Evolutionary conservation across 2,113 vertebrate species (phyloP).

Genomic region (Bos javanicus): DNA sequence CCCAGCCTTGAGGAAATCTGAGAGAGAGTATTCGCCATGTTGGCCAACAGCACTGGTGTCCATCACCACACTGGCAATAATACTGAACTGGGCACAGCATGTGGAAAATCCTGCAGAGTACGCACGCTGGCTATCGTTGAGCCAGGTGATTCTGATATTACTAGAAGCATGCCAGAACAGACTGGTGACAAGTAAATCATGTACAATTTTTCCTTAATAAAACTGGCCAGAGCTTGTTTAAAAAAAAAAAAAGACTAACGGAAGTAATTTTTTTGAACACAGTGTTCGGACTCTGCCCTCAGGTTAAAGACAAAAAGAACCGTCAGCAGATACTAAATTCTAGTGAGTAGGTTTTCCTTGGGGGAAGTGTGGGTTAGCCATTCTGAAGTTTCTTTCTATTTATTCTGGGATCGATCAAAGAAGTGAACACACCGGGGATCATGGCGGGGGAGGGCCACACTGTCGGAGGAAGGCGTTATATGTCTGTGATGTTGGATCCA

Average conservation of each 20-base stretch:
- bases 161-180: too few relatives aligned
- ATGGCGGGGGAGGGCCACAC: rapidly evolving
- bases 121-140: too few relatives aligned
- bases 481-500: neutral
- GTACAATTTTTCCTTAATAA: too few relatives aligned
- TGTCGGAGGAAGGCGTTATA: neutral
- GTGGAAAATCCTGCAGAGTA: too few relatives aligned
- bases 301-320: neutral
- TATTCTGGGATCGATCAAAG: neutral
- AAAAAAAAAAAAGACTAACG: neutral
- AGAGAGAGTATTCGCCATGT: too few relatives aligned
- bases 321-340: neutral
- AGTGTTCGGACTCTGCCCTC: neutral
- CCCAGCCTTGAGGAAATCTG: too few relatives aligned
- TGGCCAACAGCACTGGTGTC: too few relatives aligned
- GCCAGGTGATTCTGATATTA: too few relatives aligned
- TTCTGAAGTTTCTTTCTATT: neutral
- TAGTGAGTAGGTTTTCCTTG: neutral
- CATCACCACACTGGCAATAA: too few relatives aligned
- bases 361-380: neutral
- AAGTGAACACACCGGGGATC: neutral
- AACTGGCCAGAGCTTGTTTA: too few relatives aligned
- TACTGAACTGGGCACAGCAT: too few relatives aligned
- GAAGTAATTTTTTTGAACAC: neutral
- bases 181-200: too few relatives aligned